Percentiles rank a stretch among this genome's conserved stretches.
Evolutionary conservation across 2,797 vertebrate genomes (phyloP).

Genomic region (Peromyscus aztecus): DNA sequence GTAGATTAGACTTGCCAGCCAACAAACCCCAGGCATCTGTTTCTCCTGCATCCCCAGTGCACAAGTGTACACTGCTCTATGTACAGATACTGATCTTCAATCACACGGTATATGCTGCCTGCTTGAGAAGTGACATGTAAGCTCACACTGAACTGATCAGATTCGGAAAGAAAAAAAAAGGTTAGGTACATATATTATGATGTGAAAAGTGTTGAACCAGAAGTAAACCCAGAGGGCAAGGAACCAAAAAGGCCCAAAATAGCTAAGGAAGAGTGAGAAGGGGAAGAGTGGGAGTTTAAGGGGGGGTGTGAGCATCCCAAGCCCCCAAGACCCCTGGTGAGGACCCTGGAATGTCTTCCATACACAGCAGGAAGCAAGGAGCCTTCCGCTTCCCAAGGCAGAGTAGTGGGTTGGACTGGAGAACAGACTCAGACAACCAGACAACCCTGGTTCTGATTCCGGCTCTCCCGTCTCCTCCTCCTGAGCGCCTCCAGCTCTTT

Average conservation of each 20-base stretch:
- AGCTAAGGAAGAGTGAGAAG: neutral
- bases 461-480: neutral
- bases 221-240: conserved; percentile 12
- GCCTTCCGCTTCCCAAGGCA: no score
- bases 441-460: neutral
- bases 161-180: neutral
- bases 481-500: neutral
- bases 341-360: neutral
- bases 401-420: neutral
- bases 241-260: neutral
- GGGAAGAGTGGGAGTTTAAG: neutral
- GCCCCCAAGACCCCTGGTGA: neutral
- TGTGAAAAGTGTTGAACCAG: neutral
- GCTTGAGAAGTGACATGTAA: neutral
- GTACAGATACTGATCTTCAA: neutral
- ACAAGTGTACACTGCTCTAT: no score
- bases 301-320: fast-evolving
- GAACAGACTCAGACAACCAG: neutral
- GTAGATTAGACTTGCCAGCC: neutral
- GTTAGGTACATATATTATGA: neutral
- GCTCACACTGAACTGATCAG: neutral
- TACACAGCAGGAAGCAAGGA: neutral
- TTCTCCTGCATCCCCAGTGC: neutral
- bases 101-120: neutral
- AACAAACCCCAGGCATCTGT: neutral